Evolutionary conservation across 2,797 vertebrate genomes (phyloP), one percentile per base, ranked within the genome.

Genomic region (Brachyalestes nurse): DNA sequence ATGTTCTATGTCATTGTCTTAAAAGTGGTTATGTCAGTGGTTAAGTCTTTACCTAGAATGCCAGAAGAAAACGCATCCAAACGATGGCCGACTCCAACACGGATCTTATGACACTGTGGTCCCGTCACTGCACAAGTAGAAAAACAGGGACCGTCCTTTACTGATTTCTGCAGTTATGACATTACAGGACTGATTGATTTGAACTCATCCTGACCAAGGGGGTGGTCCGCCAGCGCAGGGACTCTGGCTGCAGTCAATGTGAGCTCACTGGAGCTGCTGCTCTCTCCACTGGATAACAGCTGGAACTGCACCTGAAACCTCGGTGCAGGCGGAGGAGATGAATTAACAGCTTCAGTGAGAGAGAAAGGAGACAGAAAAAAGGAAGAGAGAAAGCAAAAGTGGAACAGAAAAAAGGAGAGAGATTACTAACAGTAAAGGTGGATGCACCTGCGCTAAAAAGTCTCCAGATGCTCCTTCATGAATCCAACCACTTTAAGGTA

Each of bases 31-130:
- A 16, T 9, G 8, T 0, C 2, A 8, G 19, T 25, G 19, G 19
- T 40, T 62, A 19, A 17, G 1, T 25, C 12, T 34, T 76, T 28
- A 99, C 98, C 95, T 0, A 98, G 90, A 60, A 99, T 96, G 40
- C 98, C 97, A 4, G 98, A 99, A 0, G 97, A 93, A 34, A 88
- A 92, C 1, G 65, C 61, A 83, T 99, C 97, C 89, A 99, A 91
- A 16, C 89, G 95, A 89, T 97, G 96, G 23, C 97, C 97, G 0
- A 94, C 94, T 65, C 96, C 97, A 1, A 99, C 88, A 78, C 83
- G 92, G 61, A 98, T 84, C 23, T 77, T 86, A 81, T 88, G 90
- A 88, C 95, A 96, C 71, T 88, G 89, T 0, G 96, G 96, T 81
- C 97, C 98, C 73, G 88, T 90, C 5, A 98, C 97, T 99, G 64